Evolutionary conservation across 2,888 invertebrate genomes (phyloP), one percentile per base, ranked within the genome.

Genomic region (Danaus chrysippus): DNA sequence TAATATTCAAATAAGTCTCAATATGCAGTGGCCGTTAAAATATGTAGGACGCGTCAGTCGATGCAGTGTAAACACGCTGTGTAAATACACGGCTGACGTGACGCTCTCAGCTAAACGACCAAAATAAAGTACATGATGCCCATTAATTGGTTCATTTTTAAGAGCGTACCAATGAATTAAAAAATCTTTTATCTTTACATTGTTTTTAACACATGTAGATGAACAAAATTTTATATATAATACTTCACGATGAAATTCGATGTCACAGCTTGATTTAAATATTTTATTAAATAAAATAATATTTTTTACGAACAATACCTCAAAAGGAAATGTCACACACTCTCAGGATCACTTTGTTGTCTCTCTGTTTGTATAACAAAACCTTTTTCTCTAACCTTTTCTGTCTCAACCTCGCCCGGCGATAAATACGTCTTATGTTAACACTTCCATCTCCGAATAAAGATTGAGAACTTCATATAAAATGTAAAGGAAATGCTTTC

Each of bases 1-100:
- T 46, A 59, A 52, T 49, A 49, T 53, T 53, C 54, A 59, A 54
- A 63, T 59, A 56, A 56, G 59, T 53, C 56, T 56, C 23, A 56
- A 54, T 46, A 59, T 56, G 56, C 59, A 54, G 41, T 49, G 43
- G 42, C 46, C 10, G 44, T 56, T 63, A 54, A 54, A 10, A 42
- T 23, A 63, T 63, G 63, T 54, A 41, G 56, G 12, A 3, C 46
- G 53, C 54, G 59, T 59, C 11, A 46, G 58, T 57, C 19, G 56
- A 43, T 56, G 60, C 49, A 56, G 57, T 56, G 62, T 58, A 59
- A 59, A 61, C 62, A 67, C 61, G 49, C 56, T 46, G 43, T 55
- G 60, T 62, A 67, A 61, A 67, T 54, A 65, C 54, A 54, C 49
- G 61, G 11, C 17, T 58, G 62, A 62, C 62, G 65, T 61, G 65